Percentiles rank a stretch among this genome's conserved stretches.
These are phyloP conservation scores for Drosophila neocordata DNA, from an alignment of 1,140 invertebrate genomes.

Conservation along the genomic window DNA sequence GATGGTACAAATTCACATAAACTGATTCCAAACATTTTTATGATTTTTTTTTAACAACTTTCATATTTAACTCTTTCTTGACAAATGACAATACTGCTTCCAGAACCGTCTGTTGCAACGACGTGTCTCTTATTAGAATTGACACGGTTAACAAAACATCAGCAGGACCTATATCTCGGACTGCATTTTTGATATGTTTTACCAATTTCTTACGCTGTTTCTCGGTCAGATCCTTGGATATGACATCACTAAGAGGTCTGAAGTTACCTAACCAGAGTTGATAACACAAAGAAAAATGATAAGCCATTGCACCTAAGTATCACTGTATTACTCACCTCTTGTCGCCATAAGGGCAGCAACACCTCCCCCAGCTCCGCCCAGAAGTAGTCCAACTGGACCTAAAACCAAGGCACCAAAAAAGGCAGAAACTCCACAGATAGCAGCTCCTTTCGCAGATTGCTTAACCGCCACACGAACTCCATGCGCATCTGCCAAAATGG, in stretches of 20 bases:
- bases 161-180: conserved; percentile 59
- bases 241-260: conserved; percentile 66
- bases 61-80: conserved; percentile 69
- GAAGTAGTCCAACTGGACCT: conserved; percentile 70
- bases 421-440: conserved; percentile 72
- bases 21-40: conserved; percentile 14
- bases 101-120: conserved; percentile 68
- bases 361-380: conserved; percentile 72
- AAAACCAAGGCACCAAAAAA: conserved; percentile 72
- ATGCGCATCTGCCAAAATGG: conserved; percentile 68
- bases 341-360: conserved; percentile 73
- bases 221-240: conserved; percentile 73
- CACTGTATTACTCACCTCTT: conserved; percentile 43
- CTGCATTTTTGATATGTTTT: conserved; percentile 64
- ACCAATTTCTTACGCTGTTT: conserved; percentile 65
- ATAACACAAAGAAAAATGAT: background rate
- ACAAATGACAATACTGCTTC: conserved; percentile 67
- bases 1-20: conserved; percentile 8
- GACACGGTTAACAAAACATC: conserved; percentile 73
- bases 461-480: conserved; percentile 73
- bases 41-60: conserved; percentile 69
- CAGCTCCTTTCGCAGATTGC: conserved; percentile 72
- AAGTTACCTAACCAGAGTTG: conserved; percentile 54
- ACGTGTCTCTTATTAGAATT: conserved; percentile 57
- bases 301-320: background rate